Evolutionary conservation across 1,140 invertebrate species (phyloP), one percentile per base, ranked within the genome.

Genomic region (Achatina immaculata): DNA sequence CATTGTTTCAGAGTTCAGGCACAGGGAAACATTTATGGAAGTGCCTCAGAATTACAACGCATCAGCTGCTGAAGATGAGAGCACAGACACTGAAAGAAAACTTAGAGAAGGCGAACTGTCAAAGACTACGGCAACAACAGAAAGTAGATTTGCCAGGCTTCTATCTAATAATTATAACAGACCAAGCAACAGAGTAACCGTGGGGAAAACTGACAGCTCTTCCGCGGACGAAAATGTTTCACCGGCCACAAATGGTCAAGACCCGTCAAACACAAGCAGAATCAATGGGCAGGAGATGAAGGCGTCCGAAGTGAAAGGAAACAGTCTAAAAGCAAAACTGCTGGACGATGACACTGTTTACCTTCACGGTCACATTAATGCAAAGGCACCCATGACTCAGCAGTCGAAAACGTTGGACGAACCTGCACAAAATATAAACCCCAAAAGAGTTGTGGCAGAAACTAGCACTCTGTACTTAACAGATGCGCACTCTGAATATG

Each of bases 1-100:
- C 38, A 65, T 65, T 16, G 68, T 84, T 40, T 34, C 68, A 14
- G 42, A 76, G 42, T 78, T 62, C 51, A 6, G 62, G 28, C 43
- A 36, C 40, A 65, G 58, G n/a, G 65, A 55, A 21, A 77, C 21
- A 36, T 66, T 43, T 36, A 75, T 80, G 42, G 71, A 31, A 34
- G 45, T 80, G 34, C 68, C n/a, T 28, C 68, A 43, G 1, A 24
- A 43, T 9, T 42, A 69, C 21, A 6, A 43, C 0, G n/a, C 36
- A 28, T 42, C 68, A 1, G 42, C 36, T 28, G n/a, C 36, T n/a
- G 38, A 38, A 14, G 42, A 69, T 1, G 36, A 40, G 24, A 28
- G 42, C 9, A 11, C 21, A 7, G 21, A 24, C 40, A 43, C 2
- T 40, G 68, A 40, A 19, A 40, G 16, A 6, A 69, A 40, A 69